Percentiles rank a stretch among this genome's conserved stretches.
phyloP scores from a whole-genome alignment of 2,113 vertebrate genomes.

The Tylochromis polylepis region DNA sequence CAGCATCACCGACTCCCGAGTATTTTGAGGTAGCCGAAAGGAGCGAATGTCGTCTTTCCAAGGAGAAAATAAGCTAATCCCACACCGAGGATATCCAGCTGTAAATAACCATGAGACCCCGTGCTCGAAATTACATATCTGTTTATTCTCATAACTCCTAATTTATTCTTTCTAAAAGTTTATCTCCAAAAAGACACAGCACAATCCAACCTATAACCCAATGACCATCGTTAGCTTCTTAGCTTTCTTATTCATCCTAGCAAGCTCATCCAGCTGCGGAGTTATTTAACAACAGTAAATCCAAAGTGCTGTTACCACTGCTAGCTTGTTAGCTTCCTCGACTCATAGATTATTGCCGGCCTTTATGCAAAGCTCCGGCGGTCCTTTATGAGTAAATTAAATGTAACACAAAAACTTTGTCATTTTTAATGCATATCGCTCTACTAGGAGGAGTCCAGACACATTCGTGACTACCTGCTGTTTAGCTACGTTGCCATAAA shows the following conservation, averaged over 20 bases:
- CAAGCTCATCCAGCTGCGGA: conserved; percentile 21
- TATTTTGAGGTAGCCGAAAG: neutral
- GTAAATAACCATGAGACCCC: neutral
- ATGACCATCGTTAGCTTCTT: neutral
- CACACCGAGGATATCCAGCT: neutral
- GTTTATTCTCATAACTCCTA: neutral
- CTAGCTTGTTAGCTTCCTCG: conserved; percentile 7
- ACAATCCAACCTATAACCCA: neutral
- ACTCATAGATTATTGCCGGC: neutral
- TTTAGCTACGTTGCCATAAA: neutral
- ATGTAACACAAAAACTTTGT: neutral
- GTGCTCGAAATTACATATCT: neutral
- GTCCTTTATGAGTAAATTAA: neutral
- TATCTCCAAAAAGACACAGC: neutral
- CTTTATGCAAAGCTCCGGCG: neutral
- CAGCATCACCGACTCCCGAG: conserved; percentile 22
- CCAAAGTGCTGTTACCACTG: neutral
- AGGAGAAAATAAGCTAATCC: neutral
- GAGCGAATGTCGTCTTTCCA: neutral
- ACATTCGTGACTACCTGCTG: neutral
- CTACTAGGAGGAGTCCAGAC: neutral
- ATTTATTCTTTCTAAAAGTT: neutral
- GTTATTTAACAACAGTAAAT: neutral
- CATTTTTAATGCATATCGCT: neutral
- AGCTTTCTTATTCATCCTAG: neutral